phyloP scores from a whole-genome alignment of 1,140 invertebrate genomes.

The Globodera rostochiensis region DNA sequence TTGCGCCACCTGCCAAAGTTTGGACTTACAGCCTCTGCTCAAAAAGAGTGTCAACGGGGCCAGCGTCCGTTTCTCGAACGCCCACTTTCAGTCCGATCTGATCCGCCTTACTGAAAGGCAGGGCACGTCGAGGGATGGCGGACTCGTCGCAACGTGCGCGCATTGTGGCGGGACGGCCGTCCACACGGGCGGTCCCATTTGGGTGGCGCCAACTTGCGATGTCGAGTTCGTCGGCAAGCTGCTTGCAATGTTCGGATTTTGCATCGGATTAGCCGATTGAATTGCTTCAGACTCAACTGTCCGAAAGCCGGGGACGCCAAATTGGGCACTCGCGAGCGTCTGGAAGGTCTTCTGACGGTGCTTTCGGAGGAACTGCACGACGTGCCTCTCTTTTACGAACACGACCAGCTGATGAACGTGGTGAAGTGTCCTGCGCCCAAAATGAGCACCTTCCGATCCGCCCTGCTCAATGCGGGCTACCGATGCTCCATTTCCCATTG shows the following conservation, averaged over 20 bases:
- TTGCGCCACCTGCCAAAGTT: slow-evolving; percentile 55
- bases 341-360: slow-evolving; percentile 72
- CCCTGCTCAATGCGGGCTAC: slow-evolving; percentile 88
- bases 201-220: slow-evolving; percentile 83
- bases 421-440: slow-evolving; percentile 49
- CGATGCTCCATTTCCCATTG: slow-evolving; percentile 89
- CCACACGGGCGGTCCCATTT: slow-evolving; percentile 88
- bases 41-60: slow-evolving; percentile 42
- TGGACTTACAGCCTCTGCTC: slow-evolving; percentile 53
- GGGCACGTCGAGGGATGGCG: slow-evolving; percentile 10
- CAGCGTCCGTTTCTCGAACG: slow-evolving; percentile 36
- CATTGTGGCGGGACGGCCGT: slow-evolving; percentile 52
- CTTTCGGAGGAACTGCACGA: slow-evolving; percentile 77
- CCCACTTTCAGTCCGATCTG: slow-evolving; percentile 31
- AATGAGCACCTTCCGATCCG: slow-evolving; percentile 74
- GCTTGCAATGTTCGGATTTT: slow-evolving; percentile 55
- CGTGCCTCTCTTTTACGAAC: slow-evolving; percentile 82
- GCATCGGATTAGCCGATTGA: not conserved
- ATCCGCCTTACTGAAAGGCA: not conserved
- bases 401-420: slow-evolving; percentile 53
- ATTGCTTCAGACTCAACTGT: slow-evolving; percentile 66
- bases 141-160: slow-evolving; percentile 43
- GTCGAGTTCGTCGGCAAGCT: slow-evolving; percentile 75
- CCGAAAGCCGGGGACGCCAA: slow-evolving; percentile 38
- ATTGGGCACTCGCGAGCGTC: slow-evolving; percentile 74